Evolutionary conservation across 1,140 invertebrate species (phyloP), one percentile per base, ranked within the genome.

Genomic region (Psix sp.): DNA sequence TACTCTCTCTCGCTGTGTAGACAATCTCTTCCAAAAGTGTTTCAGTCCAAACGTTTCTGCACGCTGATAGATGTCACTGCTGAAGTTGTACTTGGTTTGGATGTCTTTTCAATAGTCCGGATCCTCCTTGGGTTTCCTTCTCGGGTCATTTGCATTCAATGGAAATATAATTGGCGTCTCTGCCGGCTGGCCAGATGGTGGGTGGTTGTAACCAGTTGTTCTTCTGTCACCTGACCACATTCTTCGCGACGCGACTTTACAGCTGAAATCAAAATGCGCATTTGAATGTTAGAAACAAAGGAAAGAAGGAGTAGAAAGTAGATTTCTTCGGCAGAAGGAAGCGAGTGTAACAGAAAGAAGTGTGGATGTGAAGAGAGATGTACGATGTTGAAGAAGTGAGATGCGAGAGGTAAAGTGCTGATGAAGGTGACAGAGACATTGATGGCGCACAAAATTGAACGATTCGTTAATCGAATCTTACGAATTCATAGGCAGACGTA

Each of bases 111-210:
- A 59, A 15, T 75, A 43, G 45, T 77, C 63, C 4, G 78, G 74
- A 52, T 80, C 74, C 36, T 77, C 74, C 17, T 77, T 78, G 1
- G 54, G 77, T 24, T 54, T 76, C 60, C 77, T 76, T 43, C 78
- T 74, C 0, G 75, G 60, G 46, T 80, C 63, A 15, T 46, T 56
- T 18, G 70, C 33, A 54, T 76, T 73, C 2, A 78, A 29, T 36
- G 74, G 63, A 42, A 65, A 66, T 36, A 76, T 73, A 17, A 76
- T 60, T 11, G 73, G 66, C 7, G 65, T 52, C 40, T 74, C 75
- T 16, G 60, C 46, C 10, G 70, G 74, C 11, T 38, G 36, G 10
- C 36, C 48, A 11, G 42, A 18, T 36, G 42, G 57, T 17, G 38
- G 59, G 42, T 65, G 68, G 39, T 73, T 70, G 38, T 76, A 78